Percentiles rank a stretch among this genome's conserved stretches.
Conservation (phyloP, 2,888 invertebrate species). For the Cerceris rybyensis region DNA sequence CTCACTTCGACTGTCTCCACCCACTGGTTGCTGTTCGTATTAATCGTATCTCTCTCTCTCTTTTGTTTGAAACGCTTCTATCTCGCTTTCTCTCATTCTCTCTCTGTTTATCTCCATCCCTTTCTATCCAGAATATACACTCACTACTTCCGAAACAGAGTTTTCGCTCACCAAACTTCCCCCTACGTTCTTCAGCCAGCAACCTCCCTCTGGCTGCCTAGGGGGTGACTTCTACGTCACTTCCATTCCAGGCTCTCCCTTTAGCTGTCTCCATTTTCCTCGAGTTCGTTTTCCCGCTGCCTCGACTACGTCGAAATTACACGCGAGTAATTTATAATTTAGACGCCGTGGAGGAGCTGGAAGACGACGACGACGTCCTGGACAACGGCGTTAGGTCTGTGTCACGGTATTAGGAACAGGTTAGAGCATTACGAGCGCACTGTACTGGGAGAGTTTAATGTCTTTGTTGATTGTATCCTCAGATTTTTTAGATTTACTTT, state of each 20-base stretch:
- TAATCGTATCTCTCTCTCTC: constrained; percentile 3
- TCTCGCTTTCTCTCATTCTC: neutral
- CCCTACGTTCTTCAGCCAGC: constrained; percentile 12
- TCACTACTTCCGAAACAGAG: constrained; percentile 51
- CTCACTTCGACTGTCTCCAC: neutral
- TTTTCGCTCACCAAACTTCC: constrained; percentile 41
- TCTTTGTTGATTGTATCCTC: constrained; percentile 13
- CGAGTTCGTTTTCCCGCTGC: constrained; percentile 41
- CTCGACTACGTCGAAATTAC: constrained; percentile 59
- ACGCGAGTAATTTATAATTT: constrained; percentile 72
- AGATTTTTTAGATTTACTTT: constrained; percentile 9
- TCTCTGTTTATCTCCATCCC: constrained; percentile 4
- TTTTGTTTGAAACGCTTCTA: constrained; percentile 11
- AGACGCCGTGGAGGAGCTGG: constrained; percentile 37
- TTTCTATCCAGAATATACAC: neutral
- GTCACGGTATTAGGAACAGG: constrained; percentile 23
- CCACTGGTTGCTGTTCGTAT: neutral
- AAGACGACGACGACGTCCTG: constrained; percentile 13
- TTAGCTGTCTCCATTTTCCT: constrained; percentile 55
- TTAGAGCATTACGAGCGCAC: constrained; percentile 12
- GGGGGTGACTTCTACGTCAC: constrained; percentile 56
- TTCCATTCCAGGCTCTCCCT: constrained; percentile 55
- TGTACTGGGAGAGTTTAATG: constrained; percentile 32
- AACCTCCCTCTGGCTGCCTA: constrained; percentile 5
- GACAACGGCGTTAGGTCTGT: constrained; percentile 13